Percentiles rank a stretch among this genome's conserved stretches.
phyloP scores from a whole-genome alignment of 2,113 vertebrate species.

The Prinia subflava region DNA sequence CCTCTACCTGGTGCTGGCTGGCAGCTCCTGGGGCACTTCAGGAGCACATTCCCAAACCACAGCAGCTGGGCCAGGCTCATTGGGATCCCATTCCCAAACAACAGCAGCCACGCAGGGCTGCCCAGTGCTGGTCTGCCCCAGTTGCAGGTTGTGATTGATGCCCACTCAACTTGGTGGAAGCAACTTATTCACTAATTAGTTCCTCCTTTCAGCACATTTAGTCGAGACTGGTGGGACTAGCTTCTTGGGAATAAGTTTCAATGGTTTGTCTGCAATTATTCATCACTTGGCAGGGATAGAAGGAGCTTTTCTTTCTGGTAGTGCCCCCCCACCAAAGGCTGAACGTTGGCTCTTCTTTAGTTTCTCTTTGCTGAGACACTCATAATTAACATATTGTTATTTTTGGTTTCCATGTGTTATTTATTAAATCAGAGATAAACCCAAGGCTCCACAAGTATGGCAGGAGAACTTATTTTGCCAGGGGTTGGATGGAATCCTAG shows the following conservation, averaged over 20 bases:
- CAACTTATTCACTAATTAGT: neutral
- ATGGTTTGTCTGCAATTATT: neutral
- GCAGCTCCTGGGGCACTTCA: rapidly evolving
- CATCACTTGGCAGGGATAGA: neutral
- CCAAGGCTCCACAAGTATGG: neutral
- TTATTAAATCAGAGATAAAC: neutral
- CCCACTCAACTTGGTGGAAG: neutral
- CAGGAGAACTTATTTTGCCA: neutral
- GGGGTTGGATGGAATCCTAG: neutral
- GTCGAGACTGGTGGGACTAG: rapidly evolving
- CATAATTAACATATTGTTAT: neutral
- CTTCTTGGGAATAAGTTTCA: neutral
- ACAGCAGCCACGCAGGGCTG: rapidly evolving
- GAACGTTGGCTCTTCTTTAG: neutral
- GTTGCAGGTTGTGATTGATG: neutral
- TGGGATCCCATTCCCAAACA: neutral
- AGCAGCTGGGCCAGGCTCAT: neutral
- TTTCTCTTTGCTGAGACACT: neutral
- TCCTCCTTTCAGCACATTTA: neutral
- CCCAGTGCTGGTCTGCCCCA: rapidly evolving
- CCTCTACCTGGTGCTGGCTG: neutral
- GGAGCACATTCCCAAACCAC: neutral
- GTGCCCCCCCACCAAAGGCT: neutral
- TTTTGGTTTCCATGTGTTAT: neutral
- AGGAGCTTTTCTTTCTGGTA: neutral